These are phyloP conservation scores for Lutraria lutraria DNA, from an alignment of 2,888 invertebrate genomes.

Conservation along the genomic window DNA sequence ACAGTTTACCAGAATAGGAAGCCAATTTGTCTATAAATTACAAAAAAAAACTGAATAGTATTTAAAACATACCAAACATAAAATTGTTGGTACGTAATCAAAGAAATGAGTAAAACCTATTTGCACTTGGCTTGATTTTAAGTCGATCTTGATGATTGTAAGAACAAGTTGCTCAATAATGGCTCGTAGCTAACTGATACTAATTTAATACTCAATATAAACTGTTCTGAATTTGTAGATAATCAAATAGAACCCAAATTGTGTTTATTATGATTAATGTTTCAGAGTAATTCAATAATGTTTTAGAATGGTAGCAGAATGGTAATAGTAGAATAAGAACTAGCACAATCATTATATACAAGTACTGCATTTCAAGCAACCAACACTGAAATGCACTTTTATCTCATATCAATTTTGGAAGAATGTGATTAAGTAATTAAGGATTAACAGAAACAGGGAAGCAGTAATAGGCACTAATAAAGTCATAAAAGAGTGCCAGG, in stretches of 20 bases:
- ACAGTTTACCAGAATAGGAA: background rate
- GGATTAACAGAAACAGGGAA: too few species aligned
- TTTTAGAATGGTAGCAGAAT: background rate
- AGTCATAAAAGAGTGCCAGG: too few species aligned
- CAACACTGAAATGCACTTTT: too few species aligned
- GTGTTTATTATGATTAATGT: constrained; percentile 2
- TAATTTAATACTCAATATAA: background rate
- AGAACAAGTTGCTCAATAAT: background rate
- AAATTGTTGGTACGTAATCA: background rate
- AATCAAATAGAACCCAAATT: background rate
- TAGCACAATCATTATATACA: background rate
- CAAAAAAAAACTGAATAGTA: background rate
- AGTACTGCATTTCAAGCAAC: background rate
- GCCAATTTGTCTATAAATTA: background rate
- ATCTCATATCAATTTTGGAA: too few species aligned
- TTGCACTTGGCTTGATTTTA: background rate
- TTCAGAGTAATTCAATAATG: background rate
- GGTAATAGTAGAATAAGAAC: background rate
- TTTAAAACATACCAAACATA: background rate
- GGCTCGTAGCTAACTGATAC: background rate
- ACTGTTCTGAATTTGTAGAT: background rate
- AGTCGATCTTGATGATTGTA: background rate
- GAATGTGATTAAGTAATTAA: too few species aligned
- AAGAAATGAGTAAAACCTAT: background rate
- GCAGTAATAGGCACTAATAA: too few species aligned